Conservation (phyloP, 2,888 invertebrate species). For the Rotaria macrura region DNA sequence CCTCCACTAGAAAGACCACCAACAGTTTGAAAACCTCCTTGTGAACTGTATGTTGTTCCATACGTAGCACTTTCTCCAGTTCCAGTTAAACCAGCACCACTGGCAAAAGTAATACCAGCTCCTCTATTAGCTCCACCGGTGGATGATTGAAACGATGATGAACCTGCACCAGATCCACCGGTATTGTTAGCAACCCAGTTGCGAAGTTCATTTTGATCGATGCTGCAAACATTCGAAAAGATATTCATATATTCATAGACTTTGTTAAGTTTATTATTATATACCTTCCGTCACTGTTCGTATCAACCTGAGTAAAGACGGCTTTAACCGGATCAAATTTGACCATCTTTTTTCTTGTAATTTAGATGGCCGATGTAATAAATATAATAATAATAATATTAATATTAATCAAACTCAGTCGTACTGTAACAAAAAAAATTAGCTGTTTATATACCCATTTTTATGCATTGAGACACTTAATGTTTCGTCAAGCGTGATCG, state of each 20-base stretch:
- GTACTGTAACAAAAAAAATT: background rate
- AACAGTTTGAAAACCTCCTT: background rate
- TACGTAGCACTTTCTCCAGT: background rate
- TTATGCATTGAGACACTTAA: background rate
- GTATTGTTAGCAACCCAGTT: background rate
- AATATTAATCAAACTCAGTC: background rate
- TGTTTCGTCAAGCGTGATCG: background rate
- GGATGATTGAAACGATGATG: background rate
- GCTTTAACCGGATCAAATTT: background rate
- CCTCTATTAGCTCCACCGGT: background rate
- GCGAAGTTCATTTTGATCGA: background rate
- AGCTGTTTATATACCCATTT: background rate
- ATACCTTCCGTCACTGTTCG: background rate
- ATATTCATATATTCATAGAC: too few relatives aligned
- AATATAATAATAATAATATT: background rate
- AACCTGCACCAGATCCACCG: background rate
- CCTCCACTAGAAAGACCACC: background rate
- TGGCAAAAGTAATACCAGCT: too few relatives aligned
- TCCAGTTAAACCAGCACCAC: background rate
- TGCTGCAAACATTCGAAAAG: background rate
- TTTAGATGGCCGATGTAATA: background rate
- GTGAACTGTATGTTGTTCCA: background rate
- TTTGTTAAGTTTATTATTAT: background rate
- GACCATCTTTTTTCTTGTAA: background rate
- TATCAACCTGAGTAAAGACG: background rate